A percentile compares a stretch with the other conserved stretches of the same genome.
Conservation (phyloP, 2,888 invertebrate species). For the Seira musarum region DNA sequence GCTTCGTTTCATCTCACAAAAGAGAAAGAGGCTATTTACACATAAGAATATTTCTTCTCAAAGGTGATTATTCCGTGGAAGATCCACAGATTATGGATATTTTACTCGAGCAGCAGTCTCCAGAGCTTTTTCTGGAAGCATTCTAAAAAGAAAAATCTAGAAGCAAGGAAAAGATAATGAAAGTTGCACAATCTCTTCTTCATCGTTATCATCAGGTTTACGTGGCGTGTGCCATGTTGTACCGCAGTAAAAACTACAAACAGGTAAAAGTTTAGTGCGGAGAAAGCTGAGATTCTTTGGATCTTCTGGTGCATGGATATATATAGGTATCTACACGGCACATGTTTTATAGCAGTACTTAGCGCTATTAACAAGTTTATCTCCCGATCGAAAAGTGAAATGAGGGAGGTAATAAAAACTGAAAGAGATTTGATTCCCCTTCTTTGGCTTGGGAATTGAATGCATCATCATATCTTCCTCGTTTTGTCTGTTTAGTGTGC, state of each 20-base stretch:
- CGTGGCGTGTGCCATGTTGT: not conserved
- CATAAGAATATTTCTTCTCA: not conserved
- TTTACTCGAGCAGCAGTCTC: not conserved
- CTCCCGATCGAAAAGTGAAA: not conserved
- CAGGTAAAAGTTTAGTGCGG: not conserved
- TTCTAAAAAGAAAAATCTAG: too few relatives aligned
- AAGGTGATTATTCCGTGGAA: not conserved
- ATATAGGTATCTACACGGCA: too few relatives aligned
- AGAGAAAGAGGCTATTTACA: not conserved
- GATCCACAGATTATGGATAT: not conserved
- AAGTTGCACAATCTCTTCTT: not conserved
- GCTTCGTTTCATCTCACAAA: too few relatives aligned
- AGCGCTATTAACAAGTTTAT: not conserved
- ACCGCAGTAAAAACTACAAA: not conserved
- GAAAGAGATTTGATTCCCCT: too few relatives aligned
- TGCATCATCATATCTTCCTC: too few relatives aligned
- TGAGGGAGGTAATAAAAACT: not conserved
- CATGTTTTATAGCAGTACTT: not conserved
- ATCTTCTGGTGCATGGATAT: too few relatives aligned
- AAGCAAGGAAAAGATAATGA: not conserved
- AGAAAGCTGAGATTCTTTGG: too few relatives aligned
- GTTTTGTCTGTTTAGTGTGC: too few relatives aligned
- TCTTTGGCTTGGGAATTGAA: too few relatives aligned
- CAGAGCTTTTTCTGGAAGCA: too few relatives aligned
- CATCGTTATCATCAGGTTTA: not conserved